phyloP scores from a whole-genome alignment of 2,888 invertebrate species.

The Villa cingulata region DNA sequence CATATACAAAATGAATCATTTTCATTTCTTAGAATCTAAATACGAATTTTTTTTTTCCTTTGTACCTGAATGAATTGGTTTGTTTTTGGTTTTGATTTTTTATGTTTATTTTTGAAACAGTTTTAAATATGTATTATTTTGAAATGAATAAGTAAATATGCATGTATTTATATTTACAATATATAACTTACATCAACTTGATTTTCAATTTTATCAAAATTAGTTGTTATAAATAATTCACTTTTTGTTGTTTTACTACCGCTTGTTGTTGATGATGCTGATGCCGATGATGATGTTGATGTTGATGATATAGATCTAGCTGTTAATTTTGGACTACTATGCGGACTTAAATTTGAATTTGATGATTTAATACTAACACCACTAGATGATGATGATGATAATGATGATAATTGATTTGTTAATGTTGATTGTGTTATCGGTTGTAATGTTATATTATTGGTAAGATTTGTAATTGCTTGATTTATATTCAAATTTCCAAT shows the following conservation, averaged over 20 bases:
- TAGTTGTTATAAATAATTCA: neutral
- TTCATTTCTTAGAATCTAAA: too few species aligned
- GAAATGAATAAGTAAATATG: too few species aligned
- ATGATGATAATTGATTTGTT: too few species aligned
- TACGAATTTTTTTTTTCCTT: too few species aligned
- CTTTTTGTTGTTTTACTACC: constrained; percentile 17
- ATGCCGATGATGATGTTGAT: neutral
- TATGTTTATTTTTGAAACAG: too few species aligned
- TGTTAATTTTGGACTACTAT: constrained; percentile 29
- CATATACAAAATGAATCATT: too few species aligned
- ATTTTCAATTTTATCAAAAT: constrained; percentile 12
- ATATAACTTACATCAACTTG: constrained; percentile 16
- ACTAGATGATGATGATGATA: neutral
- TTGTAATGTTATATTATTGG: constrained; percentile 30
- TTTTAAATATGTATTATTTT: too few species aligned
- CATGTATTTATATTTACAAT: too few species aligned
- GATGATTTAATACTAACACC: constrained; percentile 25
- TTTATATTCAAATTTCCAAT: constrained; percentile 46
- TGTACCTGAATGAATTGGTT: too few species aligned
- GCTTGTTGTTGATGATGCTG: constrained; percentile 1
- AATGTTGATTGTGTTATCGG: too few species aligned
- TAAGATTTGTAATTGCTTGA: constrained; percentile 42
- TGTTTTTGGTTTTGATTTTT: too few species aligned
- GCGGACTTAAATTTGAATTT: constrained; percentile 31
- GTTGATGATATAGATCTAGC: constrained; percentile 12